These are phyloP conservation scores for Batillaria attramentaria DNA, from an alignment of 1,140 invertebrate species.

Conservation along the genomic window DNA sequence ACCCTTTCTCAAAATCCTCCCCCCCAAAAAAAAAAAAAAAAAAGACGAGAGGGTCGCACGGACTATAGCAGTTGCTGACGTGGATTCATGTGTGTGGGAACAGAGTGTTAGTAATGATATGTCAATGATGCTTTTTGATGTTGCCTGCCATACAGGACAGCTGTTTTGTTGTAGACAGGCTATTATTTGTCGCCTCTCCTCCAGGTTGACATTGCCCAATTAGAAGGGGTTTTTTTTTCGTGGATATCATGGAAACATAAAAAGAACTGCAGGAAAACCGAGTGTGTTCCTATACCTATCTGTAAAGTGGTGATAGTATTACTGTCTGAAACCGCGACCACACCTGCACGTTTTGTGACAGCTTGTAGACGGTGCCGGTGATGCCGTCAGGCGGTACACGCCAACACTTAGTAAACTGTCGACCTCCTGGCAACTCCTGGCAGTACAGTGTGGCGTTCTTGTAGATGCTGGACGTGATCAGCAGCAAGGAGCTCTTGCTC, in stretches of 20 bases:
- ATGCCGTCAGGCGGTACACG: conserved; percentile 48
- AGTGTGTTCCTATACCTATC: background rate
- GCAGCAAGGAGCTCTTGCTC: conserved; percentile 61
- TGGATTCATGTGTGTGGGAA: too few species aligned
- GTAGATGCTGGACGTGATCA: conserved; percentile 65
- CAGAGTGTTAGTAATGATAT: too few species aligned
- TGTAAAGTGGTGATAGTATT: background rate
- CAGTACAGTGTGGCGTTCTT: conserved; percentile 60
- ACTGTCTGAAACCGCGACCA: background rate
- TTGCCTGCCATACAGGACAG: too few species aligned
- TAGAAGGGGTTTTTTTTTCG: too few species aligned
- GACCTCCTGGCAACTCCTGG: conserved; percentile 35
- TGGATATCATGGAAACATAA: background rate
- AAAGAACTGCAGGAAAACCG: background rate
- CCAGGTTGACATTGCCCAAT: too few species aligned
- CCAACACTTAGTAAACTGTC: conserved; percentile 48
- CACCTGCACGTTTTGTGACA: conserved; percentile 51
- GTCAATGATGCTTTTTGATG: too few species aligned
- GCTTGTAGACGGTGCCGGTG: conserved; percentile 43
- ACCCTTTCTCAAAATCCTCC: too few species aligned
- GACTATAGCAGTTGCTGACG: too few species aligned
- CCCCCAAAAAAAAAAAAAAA: too few species aligned
- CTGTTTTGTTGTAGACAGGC: too few species aligned
- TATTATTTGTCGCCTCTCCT: too few species aligned
- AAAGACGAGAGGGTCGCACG: too few species aligned